These are phyloP conservation scores for Mesoligia furuncula DNA, from an alignment of 2,888 invertebrate genomes.

Conservation along the genomic window DNA sequence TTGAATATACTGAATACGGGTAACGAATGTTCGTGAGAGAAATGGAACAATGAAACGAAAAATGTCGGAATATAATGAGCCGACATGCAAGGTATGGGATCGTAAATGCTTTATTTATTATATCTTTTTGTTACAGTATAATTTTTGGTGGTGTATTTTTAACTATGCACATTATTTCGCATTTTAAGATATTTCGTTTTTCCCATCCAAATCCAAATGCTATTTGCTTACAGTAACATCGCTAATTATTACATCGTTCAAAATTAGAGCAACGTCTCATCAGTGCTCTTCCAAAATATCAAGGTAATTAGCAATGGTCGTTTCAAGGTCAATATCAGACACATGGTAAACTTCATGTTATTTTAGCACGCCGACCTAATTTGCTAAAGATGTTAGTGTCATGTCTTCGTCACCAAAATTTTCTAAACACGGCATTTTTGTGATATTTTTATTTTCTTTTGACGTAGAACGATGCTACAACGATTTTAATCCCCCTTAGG, in stretches of 20 bases:
- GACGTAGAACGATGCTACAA: neutral
- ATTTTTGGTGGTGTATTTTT: neutral
- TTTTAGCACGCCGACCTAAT: conserved; percentile 71
- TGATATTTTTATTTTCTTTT: conserved; percentile 27
- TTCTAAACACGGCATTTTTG: conserved; percentile 34
- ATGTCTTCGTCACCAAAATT: conserved; percentile 49
- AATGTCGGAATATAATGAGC: conserved; percentile 42
- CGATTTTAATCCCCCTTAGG: neutral
- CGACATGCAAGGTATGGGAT: conserved; percentile 34
- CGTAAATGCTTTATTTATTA: conserved; percentile 12
- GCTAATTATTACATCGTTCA: conserved; percentile 22
- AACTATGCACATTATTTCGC: neutral
- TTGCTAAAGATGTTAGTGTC: conserved; percentile 76
- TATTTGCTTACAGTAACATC: conserved; percentile 14
- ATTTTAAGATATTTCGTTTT: neutral
- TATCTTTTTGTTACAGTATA: neutral
- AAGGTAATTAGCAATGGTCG: conserved; percentile 56
- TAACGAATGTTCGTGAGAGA: conserved; percentile 55
- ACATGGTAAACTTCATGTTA: conserved; percentile 67
- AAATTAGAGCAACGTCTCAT: conserved; percentile 28
- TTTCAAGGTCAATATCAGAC: conserved; percentile 68
- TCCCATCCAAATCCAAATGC: neutral
- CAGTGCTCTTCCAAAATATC: conserved; percentile 40
- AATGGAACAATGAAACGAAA: conserved; percentile 53
- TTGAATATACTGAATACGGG: conserved; percentile 48